Evolutionary conservation across 2,797 vertebrate species (phyloP).

Genomic region (Tiaroga cobitis): DNA sequence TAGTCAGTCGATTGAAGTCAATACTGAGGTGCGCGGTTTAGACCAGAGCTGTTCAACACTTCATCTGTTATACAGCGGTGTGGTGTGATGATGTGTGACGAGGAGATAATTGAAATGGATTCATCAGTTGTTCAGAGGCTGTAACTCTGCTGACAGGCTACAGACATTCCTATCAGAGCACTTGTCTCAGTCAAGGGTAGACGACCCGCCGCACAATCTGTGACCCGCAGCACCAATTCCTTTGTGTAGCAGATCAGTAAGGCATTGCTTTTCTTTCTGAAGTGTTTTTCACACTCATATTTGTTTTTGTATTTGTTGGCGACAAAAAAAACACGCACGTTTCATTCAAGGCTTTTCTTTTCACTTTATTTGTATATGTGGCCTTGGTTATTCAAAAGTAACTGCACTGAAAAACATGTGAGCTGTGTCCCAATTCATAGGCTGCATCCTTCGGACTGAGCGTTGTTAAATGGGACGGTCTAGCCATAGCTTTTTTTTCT

Average conservation of each 20-base stretch:
- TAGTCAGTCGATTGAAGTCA: not conserved
- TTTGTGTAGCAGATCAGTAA: not conserved
- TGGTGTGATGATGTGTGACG: slow-evolving; percentile 22
- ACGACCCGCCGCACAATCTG: not conserved
- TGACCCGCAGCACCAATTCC: not conserved
- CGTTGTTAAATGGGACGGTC: not conserved
- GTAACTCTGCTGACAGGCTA: not conserved
- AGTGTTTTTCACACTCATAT: not conserved
- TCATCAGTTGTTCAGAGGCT: slow-evolving; percentile 27
- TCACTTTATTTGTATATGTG: not conserved
- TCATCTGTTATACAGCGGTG: slow-evolving; percentile 6
- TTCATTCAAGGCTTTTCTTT: not conserved
- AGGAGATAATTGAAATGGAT: slow-evolving; percentile 41
- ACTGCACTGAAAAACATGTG: not conserved
- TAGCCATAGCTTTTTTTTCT: not conserved
- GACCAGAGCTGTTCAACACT: not conserved
- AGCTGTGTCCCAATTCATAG: not conserved
- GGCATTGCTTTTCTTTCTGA: not conserved
- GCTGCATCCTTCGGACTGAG: not conserved
- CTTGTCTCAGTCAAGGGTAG: not conserved
- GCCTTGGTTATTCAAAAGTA: not conserved
- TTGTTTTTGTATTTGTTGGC: not conserved
- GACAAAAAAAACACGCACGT: not conserved
- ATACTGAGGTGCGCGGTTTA: slow-evolving; percentile 18
- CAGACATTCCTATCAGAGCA: slow-evolving; percentile 9